Percentiles rank a stretch among this genome's conserved stretches.
phyloP scores from a whole-genome alignment of 2,888 invertebrate species.

The Drosophila anomalata region DNA sequence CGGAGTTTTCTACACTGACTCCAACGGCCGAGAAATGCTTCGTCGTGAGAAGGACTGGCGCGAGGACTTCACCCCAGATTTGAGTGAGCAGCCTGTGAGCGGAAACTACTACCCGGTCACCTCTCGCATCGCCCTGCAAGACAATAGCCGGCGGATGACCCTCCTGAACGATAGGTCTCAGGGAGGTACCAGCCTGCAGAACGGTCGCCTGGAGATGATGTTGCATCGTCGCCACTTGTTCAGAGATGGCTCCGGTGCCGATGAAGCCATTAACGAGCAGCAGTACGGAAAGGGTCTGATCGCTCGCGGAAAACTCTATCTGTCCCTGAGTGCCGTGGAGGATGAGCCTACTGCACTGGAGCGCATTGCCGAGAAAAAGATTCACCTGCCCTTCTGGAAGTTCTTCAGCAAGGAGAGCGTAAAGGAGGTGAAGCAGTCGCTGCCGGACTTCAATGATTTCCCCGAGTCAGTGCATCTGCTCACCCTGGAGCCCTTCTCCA shows the following conservation, averaged over 20 bases:
- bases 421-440: conserved; percentile 82
- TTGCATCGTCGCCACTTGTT: conserved; percentile 91
- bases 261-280: conserved; percentile 93
- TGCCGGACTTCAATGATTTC: conserved; percentile 78
- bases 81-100: conserved; percentile 88
- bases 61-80: conserved; percentile 89
- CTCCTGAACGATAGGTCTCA: conserved; percentile 90
- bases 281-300: conserved; percentile 88
- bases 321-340: conserved; percentile 77
- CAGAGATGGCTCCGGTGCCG: conserved; percentile 97
- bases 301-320: conserved; percentile 88
- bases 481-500: conserved; percentile 91
- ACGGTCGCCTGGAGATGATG: conserved; percentile 90
- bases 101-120: conserved; percentile 97
- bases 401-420: conserved; percentile 84
- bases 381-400: conserved; percentile 86
- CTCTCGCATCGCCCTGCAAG: conserved; percentile 89
- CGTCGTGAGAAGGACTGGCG: conserved; percentile 87
- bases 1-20: conserved; percentile 94
- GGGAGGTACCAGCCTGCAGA: conserved; percentile 90
- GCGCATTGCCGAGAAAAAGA: conserved; percentile 84
- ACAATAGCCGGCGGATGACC: conserved; percentile 82
- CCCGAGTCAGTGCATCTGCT: conserved; percentile 90
- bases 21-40: conserved; percentile 95
- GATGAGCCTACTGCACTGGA: conserved; percentile 78